Base-by-base conservation (phyloP, 2,113 vertebrate species). In the Microcebus griseorufus region DNA sequence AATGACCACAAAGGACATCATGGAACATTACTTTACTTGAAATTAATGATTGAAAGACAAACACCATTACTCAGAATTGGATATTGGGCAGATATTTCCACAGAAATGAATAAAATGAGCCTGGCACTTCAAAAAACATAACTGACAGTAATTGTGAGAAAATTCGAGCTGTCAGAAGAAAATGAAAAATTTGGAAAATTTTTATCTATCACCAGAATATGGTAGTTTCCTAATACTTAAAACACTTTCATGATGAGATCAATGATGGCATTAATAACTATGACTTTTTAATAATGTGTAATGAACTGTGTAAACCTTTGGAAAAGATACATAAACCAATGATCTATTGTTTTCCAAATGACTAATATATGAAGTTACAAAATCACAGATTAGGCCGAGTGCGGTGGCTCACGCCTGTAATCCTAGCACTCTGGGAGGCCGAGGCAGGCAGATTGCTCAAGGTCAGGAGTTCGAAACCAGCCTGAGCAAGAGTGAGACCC, bases 151-250 rank as follows among this genome's bases (percentile, higher is more conserved):
- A 70, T 18, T 92, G 32, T 75, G 39, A 83, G 92, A 83, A 97
- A 95, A 87, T 80, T 78, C 67, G 16, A 93, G 32, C 42, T 93
- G 45, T 95, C 42, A 85, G 93, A 96, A 72, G 85, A 92, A 82
- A 92, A 81, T 70, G 12, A 85, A 18, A 69, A 69, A 67, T 92
- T 92, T 93, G 55, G 27, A 92, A 88, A 91, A 45, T 37, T 34
- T 95, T 76, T 39, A 60, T 62, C 34, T 76, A 42, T 9, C 29
- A 45, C 29, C 23, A 45, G 32, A 53, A 3, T 39, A 39, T 96
- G 83, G 8, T 53, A 95, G 45, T 69, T 94, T 96, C 55, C 34
- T 94, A 39, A 70, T 39, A 55, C 9, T 90, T 90, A 58, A 90
- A 93, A 79, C 4, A 75, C 10, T 75, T 93, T 89, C 60, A 75